Conservation (phyloP, 2,888 invertebrate species). For the Caenorhabditis becei region DNA sequence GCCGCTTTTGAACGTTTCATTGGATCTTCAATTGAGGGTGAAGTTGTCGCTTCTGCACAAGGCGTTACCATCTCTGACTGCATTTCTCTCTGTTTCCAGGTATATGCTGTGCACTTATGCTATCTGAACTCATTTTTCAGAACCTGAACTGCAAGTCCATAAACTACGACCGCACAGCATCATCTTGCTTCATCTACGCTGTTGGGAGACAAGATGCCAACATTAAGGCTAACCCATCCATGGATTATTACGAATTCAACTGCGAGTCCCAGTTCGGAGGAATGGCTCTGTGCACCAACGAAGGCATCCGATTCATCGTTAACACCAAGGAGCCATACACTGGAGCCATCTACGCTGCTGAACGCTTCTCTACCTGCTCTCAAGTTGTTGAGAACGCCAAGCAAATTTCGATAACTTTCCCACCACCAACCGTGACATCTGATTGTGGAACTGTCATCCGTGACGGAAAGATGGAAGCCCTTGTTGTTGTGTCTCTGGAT, state of each 20-base stretch:
- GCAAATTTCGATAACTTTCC: slow-evolving; percentile 82
- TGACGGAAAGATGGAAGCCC: slow-evolving; percentile 81
- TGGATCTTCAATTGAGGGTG: slow-evolving; percentile 81
- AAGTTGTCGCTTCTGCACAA: slow-evolving; percentile 81
- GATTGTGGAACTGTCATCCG: slow-evolving; percentile 81
- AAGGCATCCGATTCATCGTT: slow-evolving; percentile 82
- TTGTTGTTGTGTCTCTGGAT: slow-evolving; percentile 82
- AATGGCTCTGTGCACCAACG: slow-evolving; percentile 82
- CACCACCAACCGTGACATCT: slow-evolving; percentile 81
- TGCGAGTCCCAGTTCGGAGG: slow-evolving; percentile 82
- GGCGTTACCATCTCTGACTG: slow-evolving; percentile 81
- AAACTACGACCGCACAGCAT: slow-evolving; percentile 81
- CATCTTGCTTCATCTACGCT: slow-evolving; percentile 81
- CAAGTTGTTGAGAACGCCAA: slow-evolving; percentile 82
- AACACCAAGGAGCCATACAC: slow-evolving; percentile 82
- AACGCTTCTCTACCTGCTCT: slow-evolving; percentile 81
- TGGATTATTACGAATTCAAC: slow-evolving; percentile 82
- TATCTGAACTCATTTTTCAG: slow-evolving; percentile 62
- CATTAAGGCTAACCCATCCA: slow-evolving; percentile 80
- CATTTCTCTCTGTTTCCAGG: slow-evolving; percentile 81
- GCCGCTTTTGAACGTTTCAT: slow-evolving; percentile 82
- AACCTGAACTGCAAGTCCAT: slow-evolving; percentile 82
- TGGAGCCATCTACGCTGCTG: slow-evolving; percentile 82
- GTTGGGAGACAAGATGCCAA: slow-evolving; percentile 78
- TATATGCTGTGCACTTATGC: no score